Base-by-base conservation (phyloP, 2,113 vertebrate species). In the Rhinopithecus roxellana region DNA sequence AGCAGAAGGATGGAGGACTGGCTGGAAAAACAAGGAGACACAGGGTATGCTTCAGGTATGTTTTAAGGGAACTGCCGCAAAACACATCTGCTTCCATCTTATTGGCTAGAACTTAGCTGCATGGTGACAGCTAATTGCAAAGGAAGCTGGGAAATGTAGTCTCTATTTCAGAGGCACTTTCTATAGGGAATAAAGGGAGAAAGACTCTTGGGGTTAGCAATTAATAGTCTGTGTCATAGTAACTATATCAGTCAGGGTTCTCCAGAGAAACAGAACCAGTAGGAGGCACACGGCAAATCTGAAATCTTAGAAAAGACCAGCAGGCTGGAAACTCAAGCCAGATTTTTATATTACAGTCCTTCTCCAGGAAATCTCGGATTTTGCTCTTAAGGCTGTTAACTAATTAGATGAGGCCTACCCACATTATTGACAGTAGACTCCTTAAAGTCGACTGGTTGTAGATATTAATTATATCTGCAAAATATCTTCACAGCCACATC, bases 141-240 rank as follows among this genome's bases (percentile, higher is more conserved):
- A 27, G 38, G 59, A 77, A 59, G 16, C 35, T 94, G 74, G 59
- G 52, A 90, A 95, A 90, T 57, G 80, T 95, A 82, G 57, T 90
- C 8, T 93, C 84, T 50, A 40, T 64, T 38, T 38, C 45, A 55
- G 55, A 23, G 13, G 9, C 17, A 55, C 93, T 90, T 32, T 55
- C 25, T 18, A 35, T 3, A n/a, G 22, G 43, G 55, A 93, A 32
- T 38, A 85, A 40, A 64, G 40, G 50, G 32, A 64, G n/a, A 61
- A 72, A 86, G 6, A 23, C n/a, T n/a, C n/a, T 17, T 64, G 6
- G 27, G 32, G 45, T 45, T n/a, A 93, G 20, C 74, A 85, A 74
- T 89, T 61, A 79, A 88, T 25, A 77, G 90, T 83, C 32, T 40
- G 18, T 69, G 38, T 83, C 40, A 59, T 45, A 38, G 38, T 83